A percentile compares a stretch with the other conserved stretches of the same genome.
phyloP scores from a whole-genome alignment of 2,888 invertebrate species.

The Holacanthella duospinosa region DNA sequence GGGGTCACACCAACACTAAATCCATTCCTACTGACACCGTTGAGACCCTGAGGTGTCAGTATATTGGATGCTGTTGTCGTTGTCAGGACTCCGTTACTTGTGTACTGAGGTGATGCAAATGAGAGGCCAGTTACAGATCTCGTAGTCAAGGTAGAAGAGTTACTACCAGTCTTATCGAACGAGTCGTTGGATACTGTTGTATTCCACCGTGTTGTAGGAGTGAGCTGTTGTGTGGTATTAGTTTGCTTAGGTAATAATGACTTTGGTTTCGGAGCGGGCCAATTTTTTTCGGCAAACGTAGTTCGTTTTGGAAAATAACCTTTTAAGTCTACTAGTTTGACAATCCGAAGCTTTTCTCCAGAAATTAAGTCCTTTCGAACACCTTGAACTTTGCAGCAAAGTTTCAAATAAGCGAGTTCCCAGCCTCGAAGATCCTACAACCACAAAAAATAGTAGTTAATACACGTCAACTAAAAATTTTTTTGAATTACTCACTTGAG shows the following conservation, averaged over 20 bases:
- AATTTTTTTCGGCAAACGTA: constrained; percentile 73
- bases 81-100: background rate
- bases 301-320: constrained; percentile 83
- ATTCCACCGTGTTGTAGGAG: constrained; percentile 4
- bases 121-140: background rate
- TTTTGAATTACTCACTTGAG: constrained; percentile 53
- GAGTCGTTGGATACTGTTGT: constrained; percentile 18
- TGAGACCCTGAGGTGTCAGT: background rate
- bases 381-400: constrained; percentile 88
- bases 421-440: constrained; percentile 59
- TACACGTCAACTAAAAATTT: background rate
- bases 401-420: constrained; percentile 85
- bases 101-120: background rate
- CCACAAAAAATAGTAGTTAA: constrained; percentile 9
- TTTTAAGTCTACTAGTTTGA: constrained; percentile 78
- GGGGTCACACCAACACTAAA: background rate
- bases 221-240: background rate
- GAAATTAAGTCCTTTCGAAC: constrained; percentile 82
- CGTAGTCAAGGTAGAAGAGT: background rate
- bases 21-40: background rate
- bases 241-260: constrained; percentile 29
- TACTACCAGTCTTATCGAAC: background rate
- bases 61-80: background rate
- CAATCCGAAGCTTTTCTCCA: constrained; percentile 80
- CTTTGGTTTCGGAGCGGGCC: constrained; percentile 50